phyloP scores from a whole-genome alignment of 1,140 invertebrate genomes.

The Sycobia sp. region DNA sequence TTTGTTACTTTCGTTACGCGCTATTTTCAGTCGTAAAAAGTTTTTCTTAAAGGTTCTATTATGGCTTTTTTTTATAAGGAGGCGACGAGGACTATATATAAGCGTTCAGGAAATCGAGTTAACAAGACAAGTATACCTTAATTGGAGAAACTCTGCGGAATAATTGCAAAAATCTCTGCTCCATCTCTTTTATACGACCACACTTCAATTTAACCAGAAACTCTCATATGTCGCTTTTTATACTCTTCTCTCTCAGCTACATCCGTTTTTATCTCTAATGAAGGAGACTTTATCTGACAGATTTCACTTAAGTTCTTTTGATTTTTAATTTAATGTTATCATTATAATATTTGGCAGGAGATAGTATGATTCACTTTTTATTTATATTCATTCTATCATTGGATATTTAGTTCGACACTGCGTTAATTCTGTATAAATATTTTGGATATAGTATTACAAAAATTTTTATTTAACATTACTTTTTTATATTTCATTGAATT shows the following conservation, averaged over 20 bases:
- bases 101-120: no score
- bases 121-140: slow-evolving; percentile 26
- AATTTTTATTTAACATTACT: no score
- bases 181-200: background rate
- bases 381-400: no score
- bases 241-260: background rate
- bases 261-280: slow-evolving; percentile 7
- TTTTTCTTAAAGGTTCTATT: slow-evolving; percentile 5
- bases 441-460: no score
- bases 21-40: no score
- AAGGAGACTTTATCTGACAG: background rate
- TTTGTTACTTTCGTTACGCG: no score
- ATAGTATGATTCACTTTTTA: background rate
- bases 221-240: background rate
- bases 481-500: no score
- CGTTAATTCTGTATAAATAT: no score
- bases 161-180: slow-evolving; percentile 20
- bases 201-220: slow-evolving; percentile 16
- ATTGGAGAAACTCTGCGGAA: slow-evolving; percentile 11
- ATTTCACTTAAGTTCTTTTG: background rate
- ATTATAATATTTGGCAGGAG: no score
- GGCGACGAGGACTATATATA: no score
- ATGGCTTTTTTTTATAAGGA: no score
- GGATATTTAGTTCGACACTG: no score
- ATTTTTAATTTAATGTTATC: background rate